phyloP scores from a whole-genome alignment of 2,797 vertebrate genomes.

The Sardinella longiceps region DNA sequence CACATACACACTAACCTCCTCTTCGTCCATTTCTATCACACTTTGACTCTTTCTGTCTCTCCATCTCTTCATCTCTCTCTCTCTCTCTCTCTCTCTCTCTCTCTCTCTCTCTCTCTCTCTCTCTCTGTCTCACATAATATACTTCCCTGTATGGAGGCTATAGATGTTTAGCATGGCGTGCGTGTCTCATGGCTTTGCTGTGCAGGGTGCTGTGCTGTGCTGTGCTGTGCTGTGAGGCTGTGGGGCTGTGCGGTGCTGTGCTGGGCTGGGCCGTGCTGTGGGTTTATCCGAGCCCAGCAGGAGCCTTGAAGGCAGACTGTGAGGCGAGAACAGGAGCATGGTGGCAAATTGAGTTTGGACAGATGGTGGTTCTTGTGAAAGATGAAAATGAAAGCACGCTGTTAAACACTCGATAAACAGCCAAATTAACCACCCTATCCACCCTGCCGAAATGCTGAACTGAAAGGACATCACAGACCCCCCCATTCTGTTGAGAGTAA shows the following conservation, averaged over 20 bases:
- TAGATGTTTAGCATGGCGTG: not conserved
- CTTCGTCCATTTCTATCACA: not conserved
- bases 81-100: not conserved
- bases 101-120: not conserved
- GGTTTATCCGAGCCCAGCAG: not conserved
- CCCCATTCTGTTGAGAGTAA: not conserved
- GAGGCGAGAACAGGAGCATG: not conserved
- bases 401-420: conserved; percentile 19
- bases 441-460: not conserved
- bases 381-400: conserved; percentile 12
- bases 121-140: not conserved
- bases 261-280: not conserved
- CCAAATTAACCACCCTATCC: not conserved
- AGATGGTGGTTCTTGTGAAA: conserved; percentile 11
- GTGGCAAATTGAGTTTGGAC: conserved; percentile 23
- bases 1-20: not conserved
- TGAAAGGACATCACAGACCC: not conserved
- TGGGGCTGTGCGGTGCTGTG: not conserved
- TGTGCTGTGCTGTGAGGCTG: not conserved
- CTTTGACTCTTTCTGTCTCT: not conserved
- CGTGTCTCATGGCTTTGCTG: not conserved
- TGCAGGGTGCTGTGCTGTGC: not conserved
- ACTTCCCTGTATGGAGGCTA: not conserved
- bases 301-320: not conserved
- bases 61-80: not conserved